phyloP scores from a whole-genome alignment of 2,888 invertebrate species.

The Lasioglossum lativentre region DNA sequence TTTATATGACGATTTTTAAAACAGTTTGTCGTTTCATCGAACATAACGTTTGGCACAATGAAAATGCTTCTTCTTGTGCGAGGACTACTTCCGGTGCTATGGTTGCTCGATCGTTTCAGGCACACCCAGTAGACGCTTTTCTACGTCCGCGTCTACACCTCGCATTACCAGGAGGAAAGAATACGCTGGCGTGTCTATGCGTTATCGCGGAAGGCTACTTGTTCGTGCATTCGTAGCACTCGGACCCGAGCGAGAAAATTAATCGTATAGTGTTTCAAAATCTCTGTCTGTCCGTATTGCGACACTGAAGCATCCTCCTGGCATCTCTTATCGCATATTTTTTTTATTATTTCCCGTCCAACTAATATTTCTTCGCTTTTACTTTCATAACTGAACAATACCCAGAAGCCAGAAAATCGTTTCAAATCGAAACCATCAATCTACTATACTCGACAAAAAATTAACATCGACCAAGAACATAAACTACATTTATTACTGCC shows the following conservation, averaged over 20 bases:
- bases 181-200: constrained; percentile 42
- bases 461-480: no score
- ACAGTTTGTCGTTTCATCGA: neutral
- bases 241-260: constrained; percentile 16
- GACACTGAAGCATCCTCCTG: constrained; percentile 12
- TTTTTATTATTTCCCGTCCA: constrained; percentile 4
- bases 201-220: constrained; percentile 35
- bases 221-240: constrained; percentile 18
- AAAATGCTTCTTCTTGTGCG: neutral
- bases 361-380: neutral
- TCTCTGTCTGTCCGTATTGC: constrained; percentile 15
- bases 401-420: neutral
- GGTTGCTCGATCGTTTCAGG: neutral
- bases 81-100: neutral
- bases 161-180: constrained; percentile 26
- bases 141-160: constrained; percentile 29
- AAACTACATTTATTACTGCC: no score
- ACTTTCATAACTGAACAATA: neutral
- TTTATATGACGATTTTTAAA: neutral
- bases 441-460: no score
- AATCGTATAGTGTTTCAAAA: constrained; percentile 16
- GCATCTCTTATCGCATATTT: neutral
- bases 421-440: neutral
- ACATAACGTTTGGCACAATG: neutral
- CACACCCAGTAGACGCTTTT: constrained; percentile 22